A percentile compares a stretch with the other conserved stretches of the same genome.
Conservation (phyloP, 2,888 invertebrate genomes). For the Noctua janthina region DNA sequence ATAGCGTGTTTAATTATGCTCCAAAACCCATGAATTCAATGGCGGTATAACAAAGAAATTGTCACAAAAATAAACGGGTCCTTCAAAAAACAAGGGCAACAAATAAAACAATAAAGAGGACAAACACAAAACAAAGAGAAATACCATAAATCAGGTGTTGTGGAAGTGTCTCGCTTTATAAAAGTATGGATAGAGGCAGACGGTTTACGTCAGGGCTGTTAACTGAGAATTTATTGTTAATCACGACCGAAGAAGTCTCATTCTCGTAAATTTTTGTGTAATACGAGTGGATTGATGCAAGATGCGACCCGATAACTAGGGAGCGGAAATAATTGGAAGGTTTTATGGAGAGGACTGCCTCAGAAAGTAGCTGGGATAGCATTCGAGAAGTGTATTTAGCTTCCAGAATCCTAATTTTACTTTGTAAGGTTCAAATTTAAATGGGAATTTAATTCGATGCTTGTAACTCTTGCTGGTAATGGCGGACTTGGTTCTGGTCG, state of each 20-base stretch:
- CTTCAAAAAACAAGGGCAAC: slow-evolving; percentile 69
- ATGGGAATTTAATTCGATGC: slow-evolving; percentile 68
- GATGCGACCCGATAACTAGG: slow-evolving; percentile 83
- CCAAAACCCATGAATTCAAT: slow-evolving; percentile 63
- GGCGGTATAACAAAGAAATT: slow-evolving; percentile 74
- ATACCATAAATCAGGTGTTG: slow-evolving; percentile 82
- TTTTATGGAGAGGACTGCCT: slow-evolving; percentile 79
- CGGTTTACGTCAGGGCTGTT: slow-evolving; percentile 81
- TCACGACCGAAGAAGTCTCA: slow-evolving; percentile 80
- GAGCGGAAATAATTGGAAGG: slow-evolving; percentile 85
- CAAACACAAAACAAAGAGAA: slow-evolving; percentile 77
- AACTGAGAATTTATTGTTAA: slow-evolving; percentile 86
- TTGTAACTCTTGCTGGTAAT: slow-evolving; percentile 70
- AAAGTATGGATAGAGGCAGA: slow-evolving; percentile 77
- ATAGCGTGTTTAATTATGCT: slow-evolving; percentile 70
- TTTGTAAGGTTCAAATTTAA: slow-evolving; percentile 71
- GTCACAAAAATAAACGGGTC: slow-evolving; percentile 69
- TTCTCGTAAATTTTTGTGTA: slow-evolving; percentile 87
- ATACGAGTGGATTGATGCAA: slow-evolving; percentile 86
- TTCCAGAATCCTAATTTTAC: slow-evolving; percentile 65
- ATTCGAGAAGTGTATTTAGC: slow-evolving; percentile 60
- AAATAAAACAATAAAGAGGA: slow-evolving; percentile 77
- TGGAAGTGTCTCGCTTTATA: slow-evolving; percentile 77
- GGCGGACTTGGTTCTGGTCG: slow-evolving; percentile 76
- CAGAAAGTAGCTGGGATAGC: slow-evolving; percentile 65